These are phyloP conservation scores for Teleopsis dalmanni DNA, from an alignment of 1,140 invertebrate genomes.

Conservation along the genomic window DNA sequence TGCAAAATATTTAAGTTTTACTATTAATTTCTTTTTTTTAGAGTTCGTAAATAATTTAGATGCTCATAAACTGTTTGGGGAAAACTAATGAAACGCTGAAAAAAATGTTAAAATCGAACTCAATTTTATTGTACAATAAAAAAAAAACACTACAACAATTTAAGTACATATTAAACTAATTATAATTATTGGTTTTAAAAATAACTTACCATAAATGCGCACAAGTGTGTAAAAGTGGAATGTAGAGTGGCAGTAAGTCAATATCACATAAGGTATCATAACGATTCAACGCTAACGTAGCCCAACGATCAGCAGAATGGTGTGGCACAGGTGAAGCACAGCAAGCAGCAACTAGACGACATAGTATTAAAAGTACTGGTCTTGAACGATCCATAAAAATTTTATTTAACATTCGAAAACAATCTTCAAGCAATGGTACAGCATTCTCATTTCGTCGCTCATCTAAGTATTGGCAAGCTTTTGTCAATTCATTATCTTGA, in stretches of 20 bases:
- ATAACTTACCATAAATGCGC: slow-evolving; percentile 54
- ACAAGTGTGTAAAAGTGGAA: slow-evolving; percentile 61
- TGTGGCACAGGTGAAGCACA: slow-evolving; percentile 48
- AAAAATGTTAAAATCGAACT: too few species aligned
- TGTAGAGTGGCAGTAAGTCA: slow-evolving; percentile 56
- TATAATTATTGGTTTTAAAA: not conserved
- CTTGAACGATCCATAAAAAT: slow-evolving; percentile 62
- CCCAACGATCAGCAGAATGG: slow-evolving; percentile 58
- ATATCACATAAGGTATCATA: slow-evolving; percentile 60
- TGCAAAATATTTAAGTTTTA: too few species aligned
- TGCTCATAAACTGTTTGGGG: too few species aligned
- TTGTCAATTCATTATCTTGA: slow-evolving; percentile 56
- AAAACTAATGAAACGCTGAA: too few species aligned
- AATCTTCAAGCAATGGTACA: slow-evolving; percentile 58
- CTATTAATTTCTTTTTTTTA: too few species aligned
- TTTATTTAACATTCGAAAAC: slow-evolving; percentile 65
- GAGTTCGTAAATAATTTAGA: too few species aligned
- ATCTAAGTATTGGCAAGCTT: slow-evolving; percentile 54
- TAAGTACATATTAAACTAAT: not conserved
- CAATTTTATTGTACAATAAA: too few species aligned
- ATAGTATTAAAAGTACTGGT: slow-evolving; percentile 61
- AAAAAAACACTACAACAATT: too few species aligned
- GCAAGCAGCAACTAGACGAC: slow-evolving; percentile 56
- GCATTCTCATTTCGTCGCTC: slow-evolving; percentile 57
- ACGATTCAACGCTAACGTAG: slow-evolving; percentile 57